Evolutionary conservation across 1,140 invertebrate species (phyloP), one percentile per base, ranked within the genome.

Genomic region (Euwallacea fornicatus): DNA sequence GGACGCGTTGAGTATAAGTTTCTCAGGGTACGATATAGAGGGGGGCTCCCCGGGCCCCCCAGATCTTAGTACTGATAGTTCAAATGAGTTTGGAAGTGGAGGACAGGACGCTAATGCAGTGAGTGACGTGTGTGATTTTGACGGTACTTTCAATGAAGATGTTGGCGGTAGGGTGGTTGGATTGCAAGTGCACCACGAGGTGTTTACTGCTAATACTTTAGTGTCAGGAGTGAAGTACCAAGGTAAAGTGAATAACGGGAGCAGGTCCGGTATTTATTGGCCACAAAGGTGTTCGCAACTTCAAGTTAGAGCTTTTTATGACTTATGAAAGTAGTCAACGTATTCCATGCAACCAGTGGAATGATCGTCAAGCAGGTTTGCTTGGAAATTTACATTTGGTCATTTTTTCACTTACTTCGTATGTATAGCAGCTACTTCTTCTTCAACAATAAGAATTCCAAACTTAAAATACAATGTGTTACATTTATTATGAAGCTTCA

Each of bases 31-130:
- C 11, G 41, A 43, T 15, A 44, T 65, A 9, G 75, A 75, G 56
- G 78, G 77, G 58, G 80, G 80, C 7, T 82, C 81, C 9, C 79
- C 81, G 46, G 81, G 80, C 33, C 80, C 81, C 53, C 80, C 79
- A 56, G n/a, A 61, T 58, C 8, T n/a, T n/a, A 16, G 10, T 58
- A 11, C 10, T 13, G n/a, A 58, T 13, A n/a, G 8, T 16, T 58
- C 7, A 62, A 13, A 62, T 16, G 7, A 43, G 16, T 47, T 42
- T 62, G 7, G 42, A 13, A 42, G 21, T 33, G 21, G 55, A 9
- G 21, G 16, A 60, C 42, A 42, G 42, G 15, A 16, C 16, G 10
- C 8, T 9, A n/a, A 42, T 33, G 21, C 21, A 33, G 21, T 33
- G 21, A 33, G 21, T 33, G 21, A 33, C 21, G 21, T 62, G 43